Evolutionary conservation across 2,888 invertebrate species (phyloP).

Genomic region (Thecophora atra): DNA sequence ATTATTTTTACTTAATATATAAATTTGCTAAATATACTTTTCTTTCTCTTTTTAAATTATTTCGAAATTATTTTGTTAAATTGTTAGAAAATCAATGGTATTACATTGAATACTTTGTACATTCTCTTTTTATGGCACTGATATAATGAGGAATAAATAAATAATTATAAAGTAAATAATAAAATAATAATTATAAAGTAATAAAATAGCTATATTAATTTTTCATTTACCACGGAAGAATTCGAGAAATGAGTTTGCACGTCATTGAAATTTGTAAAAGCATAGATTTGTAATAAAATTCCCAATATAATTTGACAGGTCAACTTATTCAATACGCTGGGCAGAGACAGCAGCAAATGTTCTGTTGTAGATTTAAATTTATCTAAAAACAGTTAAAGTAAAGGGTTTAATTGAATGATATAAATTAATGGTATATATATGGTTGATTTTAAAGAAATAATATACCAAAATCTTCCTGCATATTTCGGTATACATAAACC

Average conservation of each 20-base stretch:
- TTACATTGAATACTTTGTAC: neutral
- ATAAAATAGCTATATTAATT: too few species aligned
- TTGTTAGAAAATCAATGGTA: constrained; percentile 20
- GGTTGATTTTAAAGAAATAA: neutral
- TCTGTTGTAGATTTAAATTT: constrained; percentile 26
- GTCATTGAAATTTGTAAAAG: neutral
- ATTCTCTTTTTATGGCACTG: constrained; percentile 1
- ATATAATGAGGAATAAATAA: too few species aligned
- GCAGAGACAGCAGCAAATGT: constrained; percentile 39
- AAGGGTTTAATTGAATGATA: neutral
- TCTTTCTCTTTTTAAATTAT: neutral
- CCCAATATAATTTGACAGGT: constrained; percentile 34
- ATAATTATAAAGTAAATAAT: too few species aligned
- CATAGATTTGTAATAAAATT: constrained; percentile 39
- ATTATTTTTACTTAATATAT: too few species aligned
- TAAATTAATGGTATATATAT: too few species aligned
- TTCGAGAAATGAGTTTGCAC: neutral
- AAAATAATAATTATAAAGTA: too few species aligned
- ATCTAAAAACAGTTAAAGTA: neutral
- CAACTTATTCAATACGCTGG: constrained; percentile 38
- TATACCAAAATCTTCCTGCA: constrained; percentile 35
- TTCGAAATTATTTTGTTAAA: too few species aligned
- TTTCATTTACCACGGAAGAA: neutral
- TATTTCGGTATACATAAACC: constrained; percentile 35
- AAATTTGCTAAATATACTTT: too few species aligned